Conservation (phyloP, 1,140 invertebrate species). For the Onthophagus taurus region DNA sequence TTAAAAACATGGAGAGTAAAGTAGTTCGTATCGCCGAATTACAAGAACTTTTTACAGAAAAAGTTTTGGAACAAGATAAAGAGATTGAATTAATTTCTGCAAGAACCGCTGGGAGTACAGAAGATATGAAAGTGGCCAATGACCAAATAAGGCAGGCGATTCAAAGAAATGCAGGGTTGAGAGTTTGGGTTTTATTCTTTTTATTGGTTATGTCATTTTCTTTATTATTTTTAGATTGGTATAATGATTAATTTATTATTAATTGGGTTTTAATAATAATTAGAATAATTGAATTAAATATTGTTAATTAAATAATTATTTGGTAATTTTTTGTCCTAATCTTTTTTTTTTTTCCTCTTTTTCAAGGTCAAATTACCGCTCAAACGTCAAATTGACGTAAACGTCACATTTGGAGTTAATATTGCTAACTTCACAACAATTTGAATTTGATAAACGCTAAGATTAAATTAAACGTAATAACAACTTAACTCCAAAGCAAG, state of each 20-base stretch:
- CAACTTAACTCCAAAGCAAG: too few species aligned
- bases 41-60: slow-evolving; percentile 96
- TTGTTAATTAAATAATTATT: background rate
- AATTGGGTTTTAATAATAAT: background rate
- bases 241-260: slow-evolving; percentile 68
- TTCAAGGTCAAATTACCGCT: too few species aligned
- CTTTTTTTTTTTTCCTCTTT: background rate
- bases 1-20: slow-evolving; percentile 83
- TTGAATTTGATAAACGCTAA: too few species aligned
- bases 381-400: too few species aligned
- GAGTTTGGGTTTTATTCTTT: slow-evolving; percentile 93
- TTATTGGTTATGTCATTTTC: slow-evolving; percentile 92
- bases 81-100: slow-evolving; percentile 84
- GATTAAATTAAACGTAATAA: too few species aligned
- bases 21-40: slow-evolving; percentile 91
- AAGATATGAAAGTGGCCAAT: slow-evolving; percentile 94
- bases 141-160: slow-evolving; percentile 94
- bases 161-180: slow-evolving; percentile 86
- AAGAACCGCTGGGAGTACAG: slow-evolving; percentile 80
- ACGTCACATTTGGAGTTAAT: too few species aligned
- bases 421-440: too few species aligned
- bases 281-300: background rate
- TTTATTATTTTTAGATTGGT: slow-evolving; percentile 95
- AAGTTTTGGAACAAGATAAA: slow-evolving; percentile 88
- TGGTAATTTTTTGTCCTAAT: background rate